A percentile compares a stretch with the other conserved stretches of the same genome.
Evolutionary conservation across 2,888 invertebrate genomes (phyloP).

Genomic region (Sicus ferrugineus): DNA sequence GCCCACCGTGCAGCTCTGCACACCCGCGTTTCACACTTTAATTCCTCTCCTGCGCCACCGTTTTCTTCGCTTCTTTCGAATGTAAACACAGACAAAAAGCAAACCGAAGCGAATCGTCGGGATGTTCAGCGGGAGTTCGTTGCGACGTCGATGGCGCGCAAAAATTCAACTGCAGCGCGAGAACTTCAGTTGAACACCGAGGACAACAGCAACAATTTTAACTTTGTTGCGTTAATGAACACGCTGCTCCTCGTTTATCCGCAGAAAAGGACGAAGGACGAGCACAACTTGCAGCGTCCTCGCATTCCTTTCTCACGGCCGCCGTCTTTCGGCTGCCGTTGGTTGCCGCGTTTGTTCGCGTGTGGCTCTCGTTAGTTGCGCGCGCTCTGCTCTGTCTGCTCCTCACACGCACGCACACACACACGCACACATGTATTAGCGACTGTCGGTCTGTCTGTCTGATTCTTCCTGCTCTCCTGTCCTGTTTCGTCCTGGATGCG

Average conservation of each 20-base stretch:
- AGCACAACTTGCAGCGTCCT: slow-evolving; percentile 30
- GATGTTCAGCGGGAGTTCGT: neutral
- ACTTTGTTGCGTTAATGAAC: slow-evolving; percentile 62
- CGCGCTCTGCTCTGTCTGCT: neutral
- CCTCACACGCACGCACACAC: neutral
- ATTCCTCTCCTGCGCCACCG: neutral
- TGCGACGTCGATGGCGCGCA: neutral
- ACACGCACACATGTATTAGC: neutral
- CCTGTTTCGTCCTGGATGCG: neutral
- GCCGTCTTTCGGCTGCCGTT: too few species aligned
- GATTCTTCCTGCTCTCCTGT: slow-evolving; percentile 30
- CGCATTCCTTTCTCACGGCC: too few species aligned
- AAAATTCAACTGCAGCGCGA: neutral
- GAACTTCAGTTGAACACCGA: neutral
- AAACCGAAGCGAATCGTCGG: slow-evolving; percentile 16
- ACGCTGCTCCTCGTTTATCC: slow-evolving; percentile 59
- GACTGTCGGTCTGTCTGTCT: slow-evolving; percentile 8
- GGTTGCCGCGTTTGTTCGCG: too few species aligned
- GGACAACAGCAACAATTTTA: slow-evolving; percentile 55
- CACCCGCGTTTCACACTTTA: slow-evolving; percentile 9
- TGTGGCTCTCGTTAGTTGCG: too few species aligned
- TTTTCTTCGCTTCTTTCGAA: neutral
- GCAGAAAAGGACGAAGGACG: slow-evolving; percentile 28
- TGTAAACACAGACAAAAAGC: slow-evolving; percentile 19
- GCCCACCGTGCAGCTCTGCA: too few species aligned